A percentile compares a stretch with the other conserved stretches of the same genome.
These are phyloP conservation scores for Nycticorax nycticorax DNA, from an alignment of 2,113 vertebrate genomes.

Conservation along the genomic window DNA sequence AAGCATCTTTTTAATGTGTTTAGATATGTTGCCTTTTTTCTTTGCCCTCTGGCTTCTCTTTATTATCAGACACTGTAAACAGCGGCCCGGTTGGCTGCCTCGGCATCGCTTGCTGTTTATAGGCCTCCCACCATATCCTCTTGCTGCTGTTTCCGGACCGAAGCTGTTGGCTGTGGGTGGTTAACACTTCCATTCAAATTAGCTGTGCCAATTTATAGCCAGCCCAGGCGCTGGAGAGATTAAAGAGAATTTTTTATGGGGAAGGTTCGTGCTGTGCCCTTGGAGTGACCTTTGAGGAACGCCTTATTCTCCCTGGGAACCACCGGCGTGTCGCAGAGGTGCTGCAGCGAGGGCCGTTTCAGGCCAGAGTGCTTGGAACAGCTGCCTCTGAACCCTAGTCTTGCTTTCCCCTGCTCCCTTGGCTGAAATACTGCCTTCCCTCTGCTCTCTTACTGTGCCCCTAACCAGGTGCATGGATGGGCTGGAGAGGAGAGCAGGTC, in stretches of 20 bases:
- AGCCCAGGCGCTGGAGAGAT: constrained; percentile 62
- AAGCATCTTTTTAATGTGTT: constrained; percentile 1
- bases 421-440: neutral
- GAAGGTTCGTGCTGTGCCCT: constrained; percentile 50
- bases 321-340: neutral
- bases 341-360: neutral
- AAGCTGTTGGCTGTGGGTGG: constrained; percentile 70
- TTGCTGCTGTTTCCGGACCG: constrained; percentile 66
- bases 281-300: constrained; percentile 64
- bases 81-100: constrained; percentile 43
- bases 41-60: constrained; percentile 19
- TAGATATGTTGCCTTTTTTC: constrained; percentile 19
- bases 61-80: constrained; percentile 37
- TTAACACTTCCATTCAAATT: constrained; percentile 66
- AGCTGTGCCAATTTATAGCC: constrained; percentile 61
- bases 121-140: constrained; percentile 64
- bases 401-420: neutral
- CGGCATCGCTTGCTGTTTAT: constrained; percentile 52
- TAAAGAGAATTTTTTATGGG: constrained; percentile 63
- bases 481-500: constrained; percentile 1
- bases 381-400: neutral
- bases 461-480: neutral
- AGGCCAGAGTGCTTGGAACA: neutral
- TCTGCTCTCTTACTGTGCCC: neutral
- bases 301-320: constrained; percentile 38